Evolutionary conservation across 1,140 invertebrate species (phyloP), one percentile per base, ranked within the genome.

Genomic region (Heliconius hermathena): DNA sequence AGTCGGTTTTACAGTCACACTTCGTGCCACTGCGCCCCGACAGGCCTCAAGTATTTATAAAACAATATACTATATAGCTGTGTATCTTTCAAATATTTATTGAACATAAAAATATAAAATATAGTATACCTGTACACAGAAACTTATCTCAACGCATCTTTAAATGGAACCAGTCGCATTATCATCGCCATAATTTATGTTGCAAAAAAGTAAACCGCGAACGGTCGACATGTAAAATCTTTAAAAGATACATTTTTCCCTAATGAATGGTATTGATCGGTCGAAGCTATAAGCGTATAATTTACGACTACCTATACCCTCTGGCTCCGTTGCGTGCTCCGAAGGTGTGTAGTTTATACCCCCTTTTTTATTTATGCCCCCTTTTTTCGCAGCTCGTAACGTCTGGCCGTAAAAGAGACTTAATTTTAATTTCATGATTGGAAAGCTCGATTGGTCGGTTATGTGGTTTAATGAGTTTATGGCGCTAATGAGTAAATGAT

Each of bases 371-470:
- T 93, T 93, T 94, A 93, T 93, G 87, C 89, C 89, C 91, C 91
- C 92, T 94, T 94, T 94, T 94, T 94, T 94, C 93, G 93, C 93
- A 94, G 92, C 90, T 94, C 93, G 91, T 94, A 94, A 93, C 91
- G 85, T 87, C 86, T 74, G 81, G 91, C 83, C 78, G 87, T 94
- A 94, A 93, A 93, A 88, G 92, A 90, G 91, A 93, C 91, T 90
- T 92, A 88, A 90, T 93, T 94, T 94, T 94, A 94, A 94, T 94
- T 93, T 91, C 93, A 90, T 93, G 93, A 94, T 93, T 94, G 91
- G 91, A 91, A 93, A 93, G 90, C 92, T 94, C 89, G 91, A 94
- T 93, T 92, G 91, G 91, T 84, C 89, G 87, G 90, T 93, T 93
- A 93, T 91, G 89, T 90, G 91, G 85, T 87, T 93, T 94, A 94